A percentile compares a stretch with the other conserved stretches of the same genome.
Evolutionary conservation across 2,113 vertebrate genomes (phyloP).

Genomic region (Philantomba maxwellii): DNA sequence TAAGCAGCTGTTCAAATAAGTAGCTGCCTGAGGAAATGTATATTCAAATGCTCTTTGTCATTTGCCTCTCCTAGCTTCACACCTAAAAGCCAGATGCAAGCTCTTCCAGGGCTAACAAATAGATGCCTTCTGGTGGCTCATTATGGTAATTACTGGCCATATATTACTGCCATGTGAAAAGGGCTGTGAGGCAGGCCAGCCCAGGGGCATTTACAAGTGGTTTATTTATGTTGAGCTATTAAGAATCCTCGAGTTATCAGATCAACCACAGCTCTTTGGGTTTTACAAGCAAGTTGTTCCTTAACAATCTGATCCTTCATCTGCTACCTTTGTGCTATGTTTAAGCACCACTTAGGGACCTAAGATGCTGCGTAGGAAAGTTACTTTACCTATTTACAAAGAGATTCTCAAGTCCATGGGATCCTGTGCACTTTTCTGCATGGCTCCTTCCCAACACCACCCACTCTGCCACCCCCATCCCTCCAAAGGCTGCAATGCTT

Average conservation of each 20-base stretch:
- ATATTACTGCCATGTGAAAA: constrained; percentile 86
- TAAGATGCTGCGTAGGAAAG: constrained; percentile 43
- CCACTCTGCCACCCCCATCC: not conserved
- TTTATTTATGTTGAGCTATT: constrained; percentile 86
- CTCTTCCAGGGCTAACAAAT: constrained; percentile 78
- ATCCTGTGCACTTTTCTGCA: not conserved
- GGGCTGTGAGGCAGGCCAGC: constrained; percentile 76
- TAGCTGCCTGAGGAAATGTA: constrained; percentile 78
- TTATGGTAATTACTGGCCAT: constrained; percentile 88
- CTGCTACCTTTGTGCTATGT: constrained; percentile 36
- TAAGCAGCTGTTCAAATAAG: constrained; percentile 83
- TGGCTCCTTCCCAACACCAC: not conserved
- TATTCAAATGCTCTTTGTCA: constrained; percentile 72
- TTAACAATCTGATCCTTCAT: constrained; percentile 43
- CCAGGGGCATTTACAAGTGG: constrained; percentile 82
- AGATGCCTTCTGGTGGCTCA: constrained; percentile 81
- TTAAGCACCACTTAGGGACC: constrained; percentile 55
- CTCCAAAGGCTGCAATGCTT: not conserved
- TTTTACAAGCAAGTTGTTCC: constrained; percentile 58
- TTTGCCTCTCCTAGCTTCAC: constrained; percentile 66
- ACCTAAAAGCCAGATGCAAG: constrained; percentile 78
- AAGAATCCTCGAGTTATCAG: constrained; percentile 68
- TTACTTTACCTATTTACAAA: constrained; percentile 41
- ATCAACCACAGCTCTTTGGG: constrained; percentile 64
- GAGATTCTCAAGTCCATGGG: not conserved